Evolutionary conservation across 2,113 vertebrate genomes (phyloP).

Genomic region (Phycodurus eques): DNA sequence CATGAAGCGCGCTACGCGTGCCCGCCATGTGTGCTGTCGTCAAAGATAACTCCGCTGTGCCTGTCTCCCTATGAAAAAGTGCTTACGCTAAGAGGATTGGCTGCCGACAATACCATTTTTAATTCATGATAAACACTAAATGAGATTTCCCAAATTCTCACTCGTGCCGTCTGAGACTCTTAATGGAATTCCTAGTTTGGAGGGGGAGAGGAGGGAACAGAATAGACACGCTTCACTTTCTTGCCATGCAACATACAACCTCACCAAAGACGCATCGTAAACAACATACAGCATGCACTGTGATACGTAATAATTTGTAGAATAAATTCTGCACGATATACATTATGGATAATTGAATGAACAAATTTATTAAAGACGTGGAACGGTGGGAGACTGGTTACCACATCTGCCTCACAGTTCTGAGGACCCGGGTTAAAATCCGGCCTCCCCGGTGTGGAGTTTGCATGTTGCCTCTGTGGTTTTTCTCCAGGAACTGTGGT

Average conservation of each 20-base stretch:
- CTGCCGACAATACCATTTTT: slow-evolving; percentile 73
- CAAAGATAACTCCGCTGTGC: slow-evolving; percentile 64
- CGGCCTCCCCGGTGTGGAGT: too few species aligned
- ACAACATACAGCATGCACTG: background rate
- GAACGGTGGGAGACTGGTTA: too few species aligned
- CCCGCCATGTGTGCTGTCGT: slow-evolving; percentile 46
- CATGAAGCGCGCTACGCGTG: slow-evolving; percentile 7
- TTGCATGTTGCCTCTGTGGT: too few species aligned
- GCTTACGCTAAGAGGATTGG: slow-evolving; percentile 78
- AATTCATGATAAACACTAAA: slow-evolving; percentile 76
- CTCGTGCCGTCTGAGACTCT: slow-evolving; percentile 59
- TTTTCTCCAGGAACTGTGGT: too few species aligned
- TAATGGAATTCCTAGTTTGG: slow-evolving; percentile 60
- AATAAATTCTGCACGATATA: background rate
- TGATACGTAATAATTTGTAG: background rate
- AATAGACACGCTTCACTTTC: slow-evolving; percentile 40
- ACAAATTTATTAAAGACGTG: too few species aligned
- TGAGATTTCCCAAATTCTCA: slow-evolving; percentile 70
- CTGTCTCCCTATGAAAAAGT: slow-evolving; percentile 65
- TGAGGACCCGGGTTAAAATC: too few species aligned
- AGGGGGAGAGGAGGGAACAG: slow-evolving; percentile 28
- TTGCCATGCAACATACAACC: slow-evolving; percentile 23
- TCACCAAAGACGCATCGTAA: background rate
- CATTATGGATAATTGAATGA: background rate
- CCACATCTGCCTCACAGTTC: too few species aligned